Percentiles rank a stretch among this genome's conserved stretches.
phyloP scores from a whole-genome alignment of 2,888 invertebrate genomes.

The Carabus problematicus region DNA sequence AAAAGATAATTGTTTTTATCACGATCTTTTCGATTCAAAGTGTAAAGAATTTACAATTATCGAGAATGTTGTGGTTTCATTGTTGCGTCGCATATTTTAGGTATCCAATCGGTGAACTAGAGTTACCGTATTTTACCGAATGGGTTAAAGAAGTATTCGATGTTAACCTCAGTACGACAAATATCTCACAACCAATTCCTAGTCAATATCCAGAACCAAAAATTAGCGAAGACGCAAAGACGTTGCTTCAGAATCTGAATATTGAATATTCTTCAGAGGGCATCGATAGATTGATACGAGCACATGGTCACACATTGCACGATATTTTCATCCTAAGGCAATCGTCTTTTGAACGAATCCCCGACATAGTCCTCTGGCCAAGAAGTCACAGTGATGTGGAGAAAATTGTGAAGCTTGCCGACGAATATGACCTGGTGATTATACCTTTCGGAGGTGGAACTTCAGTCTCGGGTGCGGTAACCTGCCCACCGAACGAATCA shows the following conservation, averaged over 20 bases:
- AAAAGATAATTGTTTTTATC: no score
- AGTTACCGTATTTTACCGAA: constrained; percentile 78
- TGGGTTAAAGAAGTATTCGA: constrained; percentile 82
- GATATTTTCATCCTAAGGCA: constrained; percentile 83
- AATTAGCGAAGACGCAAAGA: constrained; percentile 66
- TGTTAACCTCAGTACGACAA: constrained; percentile 63
- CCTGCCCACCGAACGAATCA: constrained; percentile 80
- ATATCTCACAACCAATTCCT: constrained; percentile 65
- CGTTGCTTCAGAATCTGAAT: constrained; percentile 63
- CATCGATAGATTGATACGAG: constrained; percentile 83
- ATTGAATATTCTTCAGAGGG: constrained; percentile 75
- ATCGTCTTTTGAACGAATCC: constrained; percentile 81
- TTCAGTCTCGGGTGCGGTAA: constrained; percentile 86
- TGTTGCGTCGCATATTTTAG: constrained; percentile 59
- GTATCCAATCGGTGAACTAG: constrained; percentile 76
- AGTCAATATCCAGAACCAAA: constrained; percentile 71
- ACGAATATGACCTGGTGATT: constrained; percentile 76
- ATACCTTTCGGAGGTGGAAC: constrained; percentile 97
- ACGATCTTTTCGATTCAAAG: no score
- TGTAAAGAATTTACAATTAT: no score
- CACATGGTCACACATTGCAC: constrained; percentile 92
- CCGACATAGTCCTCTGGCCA: constrained; percentile 95
- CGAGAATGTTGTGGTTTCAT: no score
- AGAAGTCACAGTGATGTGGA: constrained; percentile 85
- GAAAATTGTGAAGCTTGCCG: constrained; percentile 78